Base-by-base conservation (phyloP, 2,113 vertebrate species). In the Phoenicopterus ruber region DNA sequence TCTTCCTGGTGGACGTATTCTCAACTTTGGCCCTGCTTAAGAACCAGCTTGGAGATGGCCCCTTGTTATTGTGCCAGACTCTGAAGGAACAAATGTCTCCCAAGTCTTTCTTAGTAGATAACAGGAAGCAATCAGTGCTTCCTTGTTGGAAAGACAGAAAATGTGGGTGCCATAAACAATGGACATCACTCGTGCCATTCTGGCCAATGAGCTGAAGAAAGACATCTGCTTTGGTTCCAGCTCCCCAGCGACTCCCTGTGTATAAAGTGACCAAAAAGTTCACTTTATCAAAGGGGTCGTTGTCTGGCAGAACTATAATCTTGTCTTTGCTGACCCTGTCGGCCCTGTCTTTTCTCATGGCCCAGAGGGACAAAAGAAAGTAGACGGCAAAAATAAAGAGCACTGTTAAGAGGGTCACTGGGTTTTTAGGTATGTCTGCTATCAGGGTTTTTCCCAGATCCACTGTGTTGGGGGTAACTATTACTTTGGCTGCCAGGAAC, bases 21-120 rank as follows among this genome's bases (percentile, higher is more conserved):
- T 98, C 97, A 72, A 98, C 96, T 83, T 97, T 97, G 76, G 97
- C 86, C 80, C 98, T 93, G 82, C 98, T 98, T 58, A 98, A 29
- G 59, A 97, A 98, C 98, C 98, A 98, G 19, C 66, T 44, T 15
- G 98, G 96, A 7, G 87, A 77, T 11, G 5, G 17, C 26, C 96
- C 97, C 15, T 84, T 82, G 0, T 98, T 98, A 77, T 96, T 96
- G 49, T 98, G 98, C 97, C 98, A 98, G 32, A 98, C 40, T 3
- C 46, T 97, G 58, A 98, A 31, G 54, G 96, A 86, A 21, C 10
- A 71, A 65, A 98, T 73, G 28, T 98, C 96, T 59, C 98, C 98
- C 63, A 98, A 11, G 40, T 97, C 94, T 31, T 36, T 62, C 17
- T 58, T 59, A 3, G 97, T 96, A 1, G 97, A 97, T 31, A 98